These are phyloP conservation scores for Pachyramphus minor DNA, from an alignment of 2,113 vertebrate genomes.

Conservation along the genomic window DNA sequence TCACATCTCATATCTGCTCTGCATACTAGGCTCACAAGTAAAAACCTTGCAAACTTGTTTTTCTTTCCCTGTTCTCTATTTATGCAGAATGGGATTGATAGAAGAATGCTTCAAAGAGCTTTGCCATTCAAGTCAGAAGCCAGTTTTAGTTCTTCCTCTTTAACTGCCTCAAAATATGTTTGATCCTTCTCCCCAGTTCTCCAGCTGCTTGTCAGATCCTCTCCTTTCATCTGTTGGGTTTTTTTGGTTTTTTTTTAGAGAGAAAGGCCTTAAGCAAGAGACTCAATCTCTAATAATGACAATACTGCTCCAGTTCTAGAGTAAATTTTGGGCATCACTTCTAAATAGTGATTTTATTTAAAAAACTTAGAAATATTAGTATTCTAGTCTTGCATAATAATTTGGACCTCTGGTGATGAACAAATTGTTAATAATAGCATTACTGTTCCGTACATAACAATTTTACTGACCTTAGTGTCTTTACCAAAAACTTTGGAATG, in stretches of 20 bases:
- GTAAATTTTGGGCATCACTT: neutral
- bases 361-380: neutral
- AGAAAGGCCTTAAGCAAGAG: neutral
- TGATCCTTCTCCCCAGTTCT: neutral
- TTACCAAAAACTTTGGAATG: slow-evolving; percentile 96
- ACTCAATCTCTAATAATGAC: neutral
- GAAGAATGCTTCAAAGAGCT: neutral
- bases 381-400: neutral
- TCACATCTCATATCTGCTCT: neutral
- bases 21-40: neutral
- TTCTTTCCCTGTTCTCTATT: neutral
- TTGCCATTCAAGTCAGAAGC: neutral
- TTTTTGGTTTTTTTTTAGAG: neutral
- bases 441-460: neutral
- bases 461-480: slow-evolving; percentile 88
- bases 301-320: neutral
- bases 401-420: neutral
- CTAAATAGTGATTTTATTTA: neutral
- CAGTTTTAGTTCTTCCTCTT: neutral
- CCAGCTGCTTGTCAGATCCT: neutral
- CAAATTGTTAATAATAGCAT: neutral
- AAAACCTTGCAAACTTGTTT: neutral
- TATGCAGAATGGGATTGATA: neutral
- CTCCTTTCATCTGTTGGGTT: neutral
- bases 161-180: neutral